A percentile compares a stretch with the other conserved stretches of the same genome.
phyloP scores from a whole-genome alignment of 2,888 invertebrate genomes.

The Deilephila porcellus region DNA sequence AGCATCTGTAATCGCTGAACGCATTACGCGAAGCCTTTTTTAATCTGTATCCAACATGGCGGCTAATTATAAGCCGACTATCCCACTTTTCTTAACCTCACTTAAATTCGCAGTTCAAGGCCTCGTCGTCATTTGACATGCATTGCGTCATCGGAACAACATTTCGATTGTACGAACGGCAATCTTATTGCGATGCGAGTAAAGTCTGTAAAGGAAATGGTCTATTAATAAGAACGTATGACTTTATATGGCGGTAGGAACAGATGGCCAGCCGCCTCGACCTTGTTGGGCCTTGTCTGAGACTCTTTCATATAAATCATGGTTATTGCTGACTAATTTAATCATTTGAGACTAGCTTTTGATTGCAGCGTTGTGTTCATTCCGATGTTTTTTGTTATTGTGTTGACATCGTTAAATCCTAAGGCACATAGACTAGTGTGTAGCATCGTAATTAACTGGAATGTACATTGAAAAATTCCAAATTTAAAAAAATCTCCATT shows the following conservation, averaged over 20 bases:
- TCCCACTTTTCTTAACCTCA: constrained; percentile 28
- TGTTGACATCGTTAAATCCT: background rate
- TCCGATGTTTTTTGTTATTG: background rate
- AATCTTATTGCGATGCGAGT: constrained; percentile 23
- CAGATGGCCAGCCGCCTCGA: constrained; percentile 73
- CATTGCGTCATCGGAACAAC: constrained; percentile 27
- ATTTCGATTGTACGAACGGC: constrained; percentile 11
- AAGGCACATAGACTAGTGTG: background rate
- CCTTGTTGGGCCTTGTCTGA: constrained; percentile 53
- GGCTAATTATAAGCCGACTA: constrained; percentile 17
- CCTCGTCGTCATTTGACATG: constrained; percentile 19
- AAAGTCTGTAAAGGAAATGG: constrained; percentile 24
- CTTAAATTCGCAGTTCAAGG: constrained; percentile 29
- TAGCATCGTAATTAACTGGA: background rate
- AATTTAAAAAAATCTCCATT: no score
- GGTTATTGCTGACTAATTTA: constrained; percentile 18
- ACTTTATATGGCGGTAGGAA: constrained; percentile 44
- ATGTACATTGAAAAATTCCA: background rate
- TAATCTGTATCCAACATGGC: constrained; percentile 24
- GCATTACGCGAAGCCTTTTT: constrained; percentile 14
- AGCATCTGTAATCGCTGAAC: background rate
- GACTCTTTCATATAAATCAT: constrained; percentile 29
- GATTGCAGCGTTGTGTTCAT: background rate
- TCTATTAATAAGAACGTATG: constrained; percentile 17
- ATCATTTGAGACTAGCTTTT: background rate